Base-by-base conservation (phyloP, 2,888 invertebrate genomes). In the Synanthedon tipuliformis region DNA sequence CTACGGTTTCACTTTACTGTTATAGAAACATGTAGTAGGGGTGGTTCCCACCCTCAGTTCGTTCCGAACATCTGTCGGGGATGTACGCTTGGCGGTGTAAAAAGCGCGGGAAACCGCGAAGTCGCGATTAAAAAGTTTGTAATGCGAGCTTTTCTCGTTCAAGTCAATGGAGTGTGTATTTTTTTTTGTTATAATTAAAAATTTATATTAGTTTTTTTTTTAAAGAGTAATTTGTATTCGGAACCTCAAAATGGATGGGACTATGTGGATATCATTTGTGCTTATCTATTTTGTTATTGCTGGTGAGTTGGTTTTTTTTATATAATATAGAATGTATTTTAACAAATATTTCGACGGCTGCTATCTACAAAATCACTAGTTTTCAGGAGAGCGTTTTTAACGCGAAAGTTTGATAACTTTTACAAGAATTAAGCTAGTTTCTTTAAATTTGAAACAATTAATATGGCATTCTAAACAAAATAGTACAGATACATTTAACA, bases 191-290 rank as follows among this genome's bases (percentile, higher is more conserved):
- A 45, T 45, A 45, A 10, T 34, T 34, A 10, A 34, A 45, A 45
- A 15, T 45, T 13, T 13, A 11, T 4, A 45, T 45, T 5, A 23
- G 23, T 23, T 23, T 4, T 23, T 23, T n/a, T 23, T 23, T 45
- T 13, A n/a, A 45, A 45, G 4, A 45, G 49, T 16, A 49, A 16
- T 11, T 15, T 49, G 49, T 16, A 8, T 18, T 16, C 11, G 7
- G 15, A 49, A 3, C 49, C 53, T 45, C 56, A 65, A 66, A 64
- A 77, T 77, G 77, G 71, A 75, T 73, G 64, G 62, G 55, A 59
- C 55, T 48, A 54, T 53, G 48, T 51, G 56, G 59, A 56, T 53
- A 49, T 41, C 54, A 41, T 52, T 12, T 27, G 12, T 56, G 16
- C 11, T 51, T 55, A 55, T 57, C 50, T 57, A 55, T 57, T 57